phyloP scores from a whole-genome alignment of 2,888 invertebrate species.

The Drosophila tripunctata region DNA sequence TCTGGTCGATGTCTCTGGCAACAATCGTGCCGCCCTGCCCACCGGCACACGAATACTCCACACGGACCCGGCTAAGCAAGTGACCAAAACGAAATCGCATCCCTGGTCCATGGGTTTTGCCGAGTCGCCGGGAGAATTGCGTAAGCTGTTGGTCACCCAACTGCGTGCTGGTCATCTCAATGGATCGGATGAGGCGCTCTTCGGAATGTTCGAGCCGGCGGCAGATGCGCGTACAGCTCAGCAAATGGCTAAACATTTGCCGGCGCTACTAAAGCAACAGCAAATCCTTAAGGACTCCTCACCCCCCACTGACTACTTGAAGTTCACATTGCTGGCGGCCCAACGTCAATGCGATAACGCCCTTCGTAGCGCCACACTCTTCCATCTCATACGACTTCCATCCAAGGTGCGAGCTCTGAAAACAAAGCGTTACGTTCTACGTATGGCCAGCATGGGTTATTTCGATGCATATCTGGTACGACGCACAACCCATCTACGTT shows the following conservation, averaged over 20 bases:
- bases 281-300: conserved; percentile 88
- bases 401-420: conserved; percentile 85
- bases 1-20: conserved; percentile 93
- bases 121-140: conserved; percentile 90
- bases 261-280: conserved; percentile 92
- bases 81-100: conserved; percentile 85
- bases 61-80: conserved; percentile 53
- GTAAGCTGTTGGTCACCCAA: conserved; percentile 91
- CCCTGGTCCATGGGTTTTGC: conserved; percentile 94
- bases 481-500: conserved; percentile 88
- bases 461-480: conserved; percentile 90
- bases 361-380: conserved; percentile 86
- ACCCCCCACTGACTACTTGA: conserved; percentile 89
- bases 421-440: conserved; percentile 88
- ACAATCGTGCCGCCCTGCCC: conserved; percentile 89
- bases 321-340: conserved; percentile 92
- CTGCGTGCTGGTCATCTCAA: conserved; percentile 89
- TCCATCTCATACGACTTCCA: conserved; percentile 78
- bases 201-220: conserved; percentile 91
- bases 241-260: conserved; percentile 90
- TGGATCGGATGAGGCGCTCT: conserved; percentile 88
- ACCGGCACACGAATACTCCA: conserved; percentile 77
- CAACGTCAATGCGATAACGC: conserved; percentile 88
- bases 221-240: conserved; percentile 84
- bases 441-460: conserved; percentile 91